phyloP scores from a whole-genome alignment of 37 sponge, comb jelly and placozoan species.

The Oopsacas minuta region DNA sequence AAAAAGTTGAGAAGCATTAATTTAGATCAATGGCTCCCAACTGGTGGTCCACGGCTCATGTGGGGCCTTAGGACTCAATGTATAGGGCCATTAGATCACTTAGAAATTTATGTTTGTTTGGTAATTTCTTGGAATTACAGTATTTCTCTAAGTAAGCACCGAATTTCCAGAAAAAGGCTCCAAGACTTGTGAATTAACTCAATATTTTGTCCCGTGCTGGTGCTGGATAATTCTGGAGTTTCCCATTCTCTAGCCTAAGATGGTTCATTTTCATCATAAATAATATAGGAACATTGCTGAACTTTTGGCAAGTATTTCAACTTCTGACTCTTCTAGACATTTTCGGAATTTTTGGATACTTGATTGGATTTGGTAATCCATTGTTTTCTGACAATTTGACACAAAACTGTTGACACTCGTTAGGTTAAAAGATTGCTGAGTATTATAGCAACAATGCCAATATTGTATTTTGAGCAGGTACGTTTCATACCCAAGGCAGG shows the following conservation, averaged over 20 bases:
- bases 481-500: neutral
- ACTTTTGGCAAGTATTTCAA: neutral
- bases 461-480: neutral
- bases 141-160: no score
- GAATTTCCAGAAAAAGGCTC: no score
- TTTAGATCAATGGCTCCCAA: no score
- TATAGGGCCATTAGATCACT: no score
- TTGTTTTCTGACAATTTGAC: neutral
- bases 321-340: neutral
- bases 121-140: no score
- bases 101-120: no score
- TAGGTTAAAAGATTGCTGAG: neutral
- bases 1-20: no score
- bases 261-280: slow-evolving; percentile 14
- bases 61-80: no score
- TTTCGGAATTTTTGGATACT: neutral
- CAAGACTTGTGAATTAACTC: no score
- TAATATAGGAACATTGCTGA: neutral
- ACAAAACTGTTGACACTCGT: slow-evolving; percentile 9
- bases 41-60: no score
- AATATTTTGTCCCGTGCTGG: slow-evolving; percentile 1
- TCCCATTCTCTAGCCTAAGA: neutral
- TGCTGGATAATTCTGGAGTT: neutral
- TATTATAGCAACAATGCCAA: neutral
- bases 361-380: neutral